Evolutionary conservation across 1,140 invertebrate species (phyloP), one percentile per base, ranked within the genome.

Genomic region (Scaptomyza hsui): DNA sequence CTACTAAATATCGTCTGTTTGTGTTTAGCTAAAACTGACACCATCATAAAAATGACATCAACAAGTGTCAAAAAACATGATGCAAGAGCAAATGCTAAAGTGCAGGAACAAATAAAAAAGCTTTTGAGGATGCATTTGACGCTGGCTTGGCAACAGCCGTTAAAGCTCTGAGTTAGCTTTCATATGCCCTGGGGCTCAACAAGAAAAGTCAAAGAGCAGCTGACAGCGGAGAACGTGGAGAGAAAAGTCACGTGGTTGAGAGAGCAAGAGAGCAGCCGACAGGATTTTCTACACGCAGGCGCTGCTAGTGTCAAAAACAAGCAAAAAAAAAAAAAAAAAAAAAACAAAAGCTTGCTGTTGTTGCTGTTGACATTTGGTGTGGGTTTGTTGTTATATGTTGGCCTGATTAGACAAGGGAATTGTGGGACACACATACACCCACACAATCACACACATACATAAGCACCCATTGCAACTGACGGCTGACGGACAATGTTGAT

Each of bases 381-480:
- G 75, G 57, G 69, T 82, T 83, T 83, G 80, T 83, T 83, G 51
- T 82, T 72, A 63, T 52, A 65, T 26, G 57, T 68, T 86, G 81
- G 63, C 73, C 81, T 77, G 81, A 81, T 86, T 86, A 57, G 49
- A 64, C 44, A 70, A 80, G 47, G 24, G 49, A 48, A 37, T 41
- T 41, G 52, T 60, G 39, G 52, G 44, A 55, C 65, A 73, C 51
- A 69, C 72, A 59, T 60, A 73, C 51, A 69, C 72, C 53, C 26
- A 29, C 26, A 29, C 26, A 9, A 0, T 21, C 1, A 29, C 5
- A 29, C 26, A 29, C 26, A 9, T 7, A 29, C 24, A 35, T n/a
- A 29, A 24, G 35, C 51, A 32, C 52, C 44, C 19, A 39, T 18
- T 59, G 55, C 62, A 49, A 53, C 59, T 72, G 62, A 9, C 26